Conservation (phyloP, 2,797 vertebrate species). For the Crax fasciolata region DNA sequence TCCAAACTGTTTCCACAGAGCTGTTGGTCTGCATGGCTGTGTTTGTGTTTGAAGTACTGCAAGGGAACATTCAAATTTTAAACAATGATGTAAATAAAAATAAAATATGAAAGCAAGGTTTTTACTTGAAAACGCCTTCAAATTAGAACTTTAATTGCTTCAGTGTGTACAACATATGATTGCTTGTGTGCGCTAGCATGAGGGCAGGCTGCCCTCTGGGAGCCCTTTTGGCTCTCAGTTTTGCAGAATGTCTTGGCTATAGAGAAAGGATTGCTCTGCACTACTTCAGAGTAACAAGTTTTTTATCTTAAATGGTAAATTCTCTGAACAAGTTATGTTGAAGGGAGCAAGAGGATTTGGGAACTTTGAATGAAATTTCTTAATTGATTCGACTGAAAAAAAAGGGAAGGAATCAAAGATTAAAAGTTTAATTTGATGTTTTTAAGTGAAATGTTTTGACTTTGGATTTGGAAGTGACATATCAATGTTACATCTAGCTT, state of each 20-base stretch:
- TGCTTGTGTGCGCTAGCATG: not conserved
- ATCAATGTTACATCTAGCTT: not conserved
- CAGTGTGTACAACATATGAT: not conserved
- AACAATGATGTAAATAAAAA: not conserved
- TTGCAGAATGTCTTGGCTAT: not conserved
- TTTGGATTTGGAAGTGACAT: not conserved
- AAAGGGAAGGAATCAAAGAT: not conserved
- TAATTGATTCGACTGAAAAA: not conserved
- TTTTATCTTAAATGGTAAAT: not conserved
- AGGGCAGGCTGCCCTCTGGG: not conserved
- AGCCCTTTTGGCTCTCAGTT: not conserved
- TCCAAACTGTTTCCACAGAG: not conserved
- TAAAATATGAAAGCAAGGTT: not conserved
- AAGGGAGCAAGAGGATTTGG: not conserved
- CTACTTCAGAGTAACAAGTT: not conserved
- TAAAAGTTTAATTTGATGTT: not conserved
- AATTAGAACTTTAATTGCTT: not conserved
- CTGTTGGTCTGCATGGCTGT: not conserved
- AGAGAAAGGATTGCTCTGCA: not conserved
- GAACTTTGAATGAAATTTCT: not conserved
- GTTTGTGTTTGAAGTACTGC: not conserved
- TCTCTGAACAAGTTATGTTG: not conserved
- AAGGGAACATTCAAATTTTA: not conserved
- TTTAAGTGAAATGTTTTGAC: not conserved
- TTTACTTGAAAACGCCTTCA: not conserved